Percentiles rank a stretch among this genome's conserved stretches.
Evolutionary conservation across 2,888 invertebrate species (phyloP).

Genomic region (Caenorhabditis virilis): DNA sequence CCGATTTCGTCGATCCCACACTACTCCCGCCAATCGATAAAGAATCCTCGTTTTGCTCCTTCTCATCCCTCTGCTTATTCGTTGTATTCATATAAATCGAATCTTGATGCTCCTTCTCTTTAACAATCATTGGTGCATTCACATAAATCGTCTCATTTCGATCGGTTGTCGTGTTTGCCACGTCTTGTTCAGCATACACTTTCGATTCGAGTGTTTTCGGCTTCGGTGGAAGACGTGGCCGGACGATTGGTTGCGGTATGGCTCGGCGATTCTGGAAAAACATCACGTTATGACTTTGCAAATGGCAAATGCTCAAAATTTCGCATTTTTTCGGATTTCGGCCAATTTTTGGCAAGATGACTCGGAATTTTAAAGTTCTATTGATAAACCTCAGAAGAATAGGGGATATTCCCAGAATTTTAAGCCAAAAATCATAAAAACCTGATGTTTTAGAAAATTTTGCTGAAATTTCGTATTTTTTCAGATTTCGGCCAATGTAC

Average conservation of each 20-base stretch:
- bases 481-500: not conserved
- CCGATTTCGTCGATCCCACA: conserved; percentile 19
- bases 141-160: conserved; percentile 34
- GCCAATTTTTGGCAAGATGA: too few species aligned
- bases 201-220: conserved; percentile 8
- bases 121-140: conserved; percentile 23
- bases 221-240: conserved; percentile 33
- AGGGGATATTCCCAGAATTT: too few species aligned
- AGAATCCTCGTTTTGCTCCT: conserved; percentile 1
- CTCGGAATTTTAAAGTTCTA: too few species aligned
- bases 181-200: conserved; percentile 8
- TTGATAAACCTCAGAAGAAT: too few species aligned
- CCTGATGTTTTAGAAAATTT: not conserved
- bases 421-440: too few species aligned
- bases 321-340: not conserved
- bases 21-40: not conserved
- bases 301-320: not conserved
- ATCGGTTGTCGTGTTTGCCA: conserved; percentile 13
- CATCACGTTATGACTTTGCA: not conserved
- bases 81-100: conserved; percentile 21
- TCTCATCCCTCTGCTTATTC: conserved; percentile 3
- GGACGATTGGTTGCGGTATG: not conserved
- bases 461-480: not conserved
- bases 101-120: conserved; percentile 7
- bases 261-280: conserved; percentile 7